Conservation (phyloP, 37 sponge, comb jelly and placozoan species). For the Spongia lamella region DNA sequence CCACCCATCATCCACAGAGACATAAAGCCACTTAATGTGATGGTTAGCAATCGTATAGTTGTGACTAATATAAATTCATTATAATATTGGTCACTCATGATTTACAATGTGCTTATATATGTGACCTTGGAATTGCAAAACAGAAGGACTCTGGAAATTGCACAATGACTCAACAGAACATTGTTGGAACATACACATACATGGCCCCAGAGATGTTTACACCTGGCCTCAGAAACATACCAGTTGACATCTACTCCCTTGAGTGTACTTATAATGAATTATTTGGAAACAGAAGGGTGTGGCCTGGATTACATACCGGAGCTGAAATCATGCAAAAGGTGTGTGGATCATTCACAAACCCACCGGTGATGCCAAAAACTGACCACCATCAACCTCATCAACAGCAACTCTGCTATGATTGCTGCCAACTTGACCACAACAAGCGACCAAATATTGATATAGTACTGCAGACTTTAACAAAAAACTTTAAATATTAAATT, state of each 20-base stretch:
- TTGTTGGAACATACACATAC: neutral
- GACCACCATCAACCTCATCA: too few relatives aligned
- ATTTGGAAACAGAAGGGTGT: neutral
- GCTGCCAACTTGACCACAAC: too few relatives aligned
- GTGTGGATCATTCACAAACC: neutral
- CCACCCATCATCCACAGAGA: neutral
- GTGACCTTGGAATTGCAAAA: conserved; percentile 8
- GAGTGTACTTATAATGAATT: neutral
- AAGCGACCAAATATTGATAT: too few relatives aligned
- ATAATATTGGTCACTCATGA: neutral
- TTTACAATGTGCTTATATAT: neutral
- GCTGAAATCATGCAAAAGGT: neutral
- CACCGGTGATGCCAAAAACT: neutral
- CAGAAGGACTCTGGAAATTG: neutral
- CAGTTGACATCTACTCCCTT: conserved; percentile 14
- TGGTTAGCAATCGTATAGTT: neutral
- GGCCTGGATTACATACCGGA: neutral
- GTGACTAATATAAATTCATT: neutral
- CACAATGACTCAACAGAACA: neutral
- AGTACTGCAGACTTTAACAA: too few relatives aligned
- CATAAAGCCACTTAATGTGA: conserved; percentile 7
- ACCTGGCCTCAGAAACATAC: neutral
- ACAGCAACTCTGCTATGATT: too few relatives aligned
- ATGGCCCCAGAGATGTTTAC: conserved; percentile 5
- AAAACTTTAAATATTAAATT: too few relatives aligned